Conservation (phyloP, 2,888 invertebrate species). For the Eurois occulta region DNA sequence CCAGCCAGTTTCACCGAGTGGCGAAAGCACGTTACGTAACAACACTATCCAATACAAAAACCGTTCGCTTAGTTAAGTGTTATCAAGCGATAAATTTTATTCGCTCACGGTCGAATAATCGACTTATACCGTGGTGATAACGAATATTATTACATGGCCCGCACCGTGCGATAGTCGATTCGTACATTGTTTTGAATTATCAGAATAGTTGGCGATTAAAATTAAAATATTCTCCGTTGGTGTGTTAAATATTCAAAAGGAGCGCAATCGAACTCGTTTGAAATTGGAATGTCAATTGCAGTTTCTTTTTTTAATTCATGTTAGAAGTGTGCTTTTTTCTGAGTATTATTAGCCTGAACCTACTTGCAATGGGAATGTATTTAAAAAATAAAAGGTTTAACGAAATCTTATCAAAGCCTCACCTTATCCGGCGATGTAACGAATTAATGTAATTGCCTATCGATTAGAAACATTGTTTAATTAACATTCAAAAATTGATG, state of each 20-base stretch:
- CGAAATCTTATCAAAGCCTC: slow-evolving; percentile 39
- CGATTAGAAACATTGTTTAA: slow-evolving; percentile 51
- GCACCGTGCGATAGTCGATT: slow-evolving; percentile 64
- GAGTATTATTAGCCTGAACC: background rate
- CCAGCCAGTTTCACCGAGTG: slow-evolving; percentile 68
- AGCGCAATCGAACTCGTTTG: slow-evolving; percentile 38
- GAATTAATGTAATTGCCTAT: slow-evolving; percentile 38
- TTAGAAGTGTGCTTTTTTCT: background rate
- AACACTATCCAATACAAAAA: slow-evolving; percentile 72
- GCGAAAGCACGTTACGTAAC: slow-evolving; percentile 77
- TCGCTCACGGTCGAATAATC: slow-evolving; percentile 82
- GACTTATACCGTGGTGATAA: slow-evolving; percentile 79
- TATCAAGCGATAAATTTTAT: slow-evolving; percentile 84
- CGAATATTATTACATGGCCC: slow-evolving; percentile 71
- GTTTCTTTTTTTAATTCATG: slow-evolving; percentile 24
- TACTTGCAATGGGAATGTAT: background rate
- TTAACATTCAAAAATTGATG: slow-evolving; percentile 52
- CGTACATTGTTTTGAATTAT: slow-evolving; percentile 68
- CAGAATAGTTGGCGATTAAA: slow-evolving; percentile 61
- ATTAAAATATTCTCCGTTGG: slow-evolving; percentile 51
- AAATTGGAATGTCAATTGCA: slow-evolving; percentile 36
- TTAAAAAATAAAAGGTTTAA: slow-evolving; percentile 23
- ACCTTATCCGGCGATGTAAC: slow-evolving; percentile 15
- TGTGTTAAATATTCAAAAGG: slow-evolving; percentile 49
- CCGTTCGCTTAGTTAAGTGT: slow-evolving; percentile 72